A percentile compares a stretch with the other conserved stretches of the same genome.
Conservation (phyloP, 1,140 invertebrate genomes). For the Zaprionus tsacasi region DNA sequence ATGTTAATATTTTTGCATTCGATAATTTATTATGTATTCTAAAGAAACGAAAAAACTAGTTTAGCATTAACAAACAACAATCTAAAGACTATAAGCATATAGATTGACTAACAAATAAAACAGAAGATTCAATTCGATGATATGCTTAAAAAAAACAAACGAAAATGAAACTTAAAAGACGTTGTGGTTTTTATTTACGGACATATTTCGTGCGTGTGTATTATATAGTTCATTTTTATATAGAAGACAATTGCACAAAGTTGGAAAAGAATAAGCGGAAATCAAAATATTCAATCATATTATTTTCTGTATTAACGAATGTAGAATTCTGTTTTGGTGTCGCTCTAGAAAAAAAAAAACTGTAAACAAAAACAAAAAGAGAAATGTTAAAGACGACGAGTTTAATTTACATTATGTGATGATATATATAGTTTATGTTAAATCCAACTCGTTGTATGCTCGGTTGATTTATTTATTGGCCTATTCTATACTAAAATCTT, state of each 20-base stretch:
- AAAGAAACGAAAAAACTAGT: conserved; percentile 27
- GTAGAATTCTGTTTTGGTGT: conserved; percentile 84
- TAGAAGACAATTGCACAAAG: conserved; percentile 55
- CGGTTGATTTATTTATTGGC: conserved; percentile 45
- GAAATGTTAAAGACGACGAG: conserved; percentile 16
- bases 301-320: conserved; percentile 69
- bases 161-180: conserved; percentile 59
- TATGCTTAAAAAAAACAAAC: conserved; percentile 61
- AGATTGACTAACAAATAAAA: conserved; percentile 71
- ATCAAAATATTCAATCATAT: conserved; percentile 64
- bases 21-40: conserved; percentile 77
- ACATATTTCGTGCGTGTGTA: conserved; percentile 68
- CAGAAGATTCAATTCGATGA: conserved; percentile 61
- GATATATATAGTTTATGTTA: conserved; percentile 28
- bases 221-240: conserved; percentile 14
- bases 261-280: conserved; percentile 74
- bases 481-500: neutral
- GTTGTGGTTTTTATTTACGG: conserved; percentile 80
- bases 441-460: conserved; percentile 29
- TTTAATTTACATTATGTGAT: conserved; percentile 7
- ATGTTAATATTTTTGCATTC: conserved; percentile 69
- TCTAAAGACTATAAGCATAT: conserved; percentile 71
- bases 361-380: conserved; percentile 1
- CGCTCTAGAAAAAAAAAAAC: conserved; percentile 36
- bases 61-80: conserved; percentile 57